phyloP scores from a whole-genome alignment of 2,113 vertebrate genomes.

The Gallinago paraguaiae region DNA sequence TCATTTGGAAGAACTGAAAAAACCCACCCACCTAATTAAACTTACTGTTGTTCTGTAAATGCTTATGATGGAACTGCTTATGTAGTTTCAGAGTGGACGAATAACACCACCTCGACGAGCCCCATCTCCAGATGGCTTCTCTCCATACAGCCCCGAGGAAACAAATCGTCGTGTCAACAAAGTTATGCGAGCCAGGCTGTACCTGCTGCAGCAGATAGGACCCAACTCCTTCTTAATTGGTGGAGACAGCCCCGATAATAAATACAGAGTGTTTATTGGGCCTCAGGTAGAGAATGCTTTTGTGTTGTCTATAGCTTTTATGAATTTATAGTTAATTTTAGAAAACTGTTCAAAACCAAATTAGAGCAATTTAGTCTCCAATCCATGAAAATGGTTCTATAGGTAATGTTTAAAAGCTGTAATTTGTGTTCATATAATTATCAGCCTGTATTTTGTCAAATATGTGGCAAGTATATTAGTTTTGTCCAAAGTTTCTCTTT shows the following conservation, averaged over 20 bases:
- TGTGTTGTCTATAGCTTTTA: not conserved
- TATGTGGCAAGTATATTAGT: not conserved
- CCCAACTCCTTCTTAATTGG: constrained; percentile 88
- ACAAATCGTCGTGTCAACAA: constrained; percentile 85
- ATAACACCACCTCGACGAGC: constrained; percentile 84
- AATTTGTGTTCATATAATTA: not conserved
- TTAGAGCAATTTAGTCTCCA: not conserved
- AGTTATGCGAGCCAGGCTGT: constrained; percentile 86
- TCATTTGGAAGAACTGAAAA: not conserved
- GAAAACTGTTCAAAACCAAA: not conserved
- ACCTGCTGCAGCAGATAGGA: constrained; percentile 86
- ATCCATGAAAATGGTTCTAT: rapidly evolving
- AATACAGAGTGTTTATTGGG: constrained; percentile 87
- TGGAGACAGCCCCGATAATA: constrained; percentile 87
- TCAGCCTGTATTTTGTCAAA: not conserved
- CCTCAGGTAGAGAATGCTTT: constrained; percentile 76
- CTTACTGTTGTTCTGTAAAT: not conserved
- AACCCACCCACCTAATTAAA: not conserved
- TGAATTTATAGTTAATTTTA: not conserved
- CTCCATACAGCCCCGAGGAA: constrained; percentile 86
- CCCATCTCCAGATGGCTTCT: constrained; percentile 86
- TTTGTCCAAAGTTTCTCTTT: not conserved
- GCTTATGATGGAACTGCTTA: not conserved
- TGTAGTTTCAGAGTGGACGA: constrained; percentile 83
- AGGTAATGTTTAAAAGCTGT: not conserved